Evolutionary conservation across 2,888 invertebrate genomes (phyloP).

Genomic region (Lasioglossum figueresi): DNA sequence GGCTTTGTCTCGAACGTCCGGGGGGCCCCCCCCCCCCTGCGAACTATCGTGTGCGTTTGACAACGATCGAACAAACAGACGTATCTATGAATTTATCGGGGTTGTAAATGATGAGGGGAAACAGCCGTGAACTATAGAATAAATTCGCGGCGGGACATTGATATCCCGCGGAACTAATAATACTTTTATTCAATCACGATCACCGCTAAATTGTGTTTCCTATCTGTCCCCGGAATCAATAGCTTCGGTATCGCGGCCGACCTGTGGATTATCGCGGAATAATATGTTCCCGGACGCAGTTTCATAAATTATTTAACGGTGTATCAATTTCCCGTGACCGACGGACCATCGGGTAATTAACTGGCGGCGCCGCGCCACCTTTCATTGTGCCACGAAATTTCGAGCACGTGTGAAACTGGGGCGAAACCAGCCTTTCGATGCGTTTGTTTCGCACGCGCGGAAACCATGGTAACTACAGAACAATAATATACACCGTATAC

Average conservation of each 20-base stretch:
- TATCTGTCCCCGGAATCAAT: slow-evolving; percentile 4
- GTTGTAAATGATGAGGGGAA: background rate
- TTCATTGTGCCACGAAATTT: slow-evolving; percentile 34
- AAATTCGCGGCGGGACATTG: background rate
- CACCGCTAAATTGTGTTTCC: slow-evolving; percentile 3
- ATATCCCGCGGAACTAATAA: background rate
- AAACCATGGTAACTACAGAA: background rate
- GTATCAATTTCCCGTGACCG: slow-evolving; percentile 37
- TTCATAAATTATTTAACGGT: slow-evolving; percentile 36
- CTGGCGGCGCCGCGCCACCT: slow-evolving; percentile 8
- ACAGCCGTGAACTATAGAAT: background rate
- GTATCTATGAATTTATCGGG: background rate
- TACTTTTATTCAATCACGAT: background rate
- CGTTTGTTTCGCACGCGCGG: background rate
- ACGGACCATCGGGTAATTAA: slow-evolving; percentile 37
- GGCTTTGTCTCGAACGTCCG: background rate
- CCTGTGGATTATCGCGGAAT: background rate
- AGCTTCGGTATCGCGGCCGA: background rate
- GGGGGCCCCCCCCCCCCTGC: background rate
- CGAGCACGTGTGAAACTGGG: slow-evolving; percentile 26
- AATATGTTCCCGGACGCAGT: slow-evolving; percentile 3
- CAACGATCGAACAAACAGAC: background rate
- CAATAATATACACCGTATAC: background rate
- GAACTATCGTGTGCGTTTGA: background rate
- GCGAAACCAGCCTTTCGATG: background rate